Evolutionary conservation across 1,140 invertebrate genomes (phyloP), one percentile per base, ranked within the genome.

Genomic region (Riptortus pedestris): DNA sequence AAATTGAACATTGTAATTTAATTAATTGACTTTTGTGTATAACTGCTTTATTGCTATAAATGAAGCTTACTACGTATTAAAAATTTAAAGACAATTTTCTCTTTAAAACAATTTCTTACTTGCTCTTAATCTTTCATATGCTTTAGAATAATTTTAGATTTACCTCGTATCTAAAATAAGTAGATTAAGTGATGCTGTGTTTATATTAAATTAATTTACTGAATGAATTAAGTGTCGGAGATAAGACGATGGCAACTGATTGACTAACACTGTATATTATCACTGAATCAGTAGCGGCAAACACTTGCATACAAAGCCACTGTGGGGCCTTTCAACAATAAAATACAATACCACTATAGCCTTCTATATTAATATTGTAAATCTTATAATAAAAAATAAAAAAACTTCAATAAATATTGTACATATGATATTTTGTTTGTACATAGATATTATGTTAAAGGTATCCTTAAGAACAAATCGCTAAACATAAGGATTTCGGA

Each of bases 381-480:
- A 55, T 22, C 18, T 55, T 24, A 55, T 24, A 55, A 55, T 55
- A n/a, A n/a, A n/a, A n/a, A n/a, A n/a, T n/a, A n/a, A n/a, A n/a
- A n/a, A 55, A 24, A 55, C 51, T 24, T 24, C 22, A 55, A 55
- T 55, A 55, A 55, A 55, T 18, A 55, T 24, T 55, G 51, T 55
- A 55, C 51, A 55, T 55, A 55, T 24, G 14, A 24, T 55, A 55
- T 55, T 55, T 55, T 55, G 51, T 55, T 55, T 55, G 51, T 55
- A 55, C 51, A 55, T 55, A 55, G 24, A 55, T 24, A 55, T 55
- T 55, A 55, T 55, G 51, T 55, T 55, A 55, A 38, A 7, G 31
- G n/a, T n/a, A n/a, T n/a, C n/a, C n/a, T n/a, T n/a, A n/a, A n/a
- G n/a, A n/a, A n/a, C n/a, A n/a, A n/a, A n/a, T n/a, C n/a, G n/a